phyloP scores from a whole-genome alignment of 2,113 vertebrate species.

The Pituophis catenifer region DNA sequence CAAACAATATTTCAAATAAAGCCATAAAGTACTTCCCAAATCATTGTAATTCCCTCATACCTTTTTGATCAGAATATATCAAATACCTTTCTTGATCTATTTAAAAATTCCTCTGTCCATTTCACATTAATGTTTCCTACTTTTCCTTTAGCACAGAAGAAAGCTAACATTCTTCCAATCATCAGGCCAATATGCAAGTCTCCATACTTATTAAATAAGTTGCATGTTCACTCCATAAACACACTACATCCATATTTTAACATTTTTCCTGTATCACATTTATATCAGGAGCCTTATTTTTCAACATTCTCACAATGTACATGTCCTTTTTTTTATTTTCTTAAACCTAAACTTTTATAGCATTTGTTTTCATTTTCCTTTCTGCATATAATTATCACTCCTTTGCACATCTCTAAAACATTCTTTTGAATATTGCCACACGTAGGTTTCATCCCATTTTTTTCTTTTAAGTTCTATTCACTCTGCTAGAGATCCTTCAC shows the following conservation, averaged over 20 bases:
- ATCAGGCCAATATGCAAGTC: neutral
- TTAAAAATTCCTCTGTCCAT: neutral
- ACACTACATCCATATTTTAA: neutral
- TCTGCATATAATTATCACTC: neutral
- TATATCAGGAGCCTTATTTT: neutral
- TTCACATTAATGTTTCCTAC: neutral
- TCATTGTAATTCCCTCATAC: neutral
- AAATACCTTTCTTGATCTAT: neutral
- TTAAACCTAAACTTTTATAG: neutral
- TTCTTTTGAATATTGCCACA: neutral
- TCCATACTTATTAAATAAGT: neutral
- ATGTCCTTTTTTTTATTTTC: neutral
- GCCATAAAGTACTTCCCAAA: neutral
- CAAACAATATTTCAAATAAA: neutral
- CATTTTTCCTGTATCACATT: neutral
- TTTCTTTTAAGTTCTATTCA: neutral
- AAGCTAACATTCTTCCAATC: neutral
- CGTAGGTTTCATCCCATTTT: neutral
- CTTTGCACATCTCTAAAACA: neutral
- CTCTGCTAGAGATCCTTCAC: neutral
- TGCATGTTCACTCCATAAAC: neutral
- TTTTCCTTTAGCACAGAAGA: neutral
- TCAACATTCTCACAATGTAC: neutral
- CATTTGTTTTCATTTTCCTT: neutral
- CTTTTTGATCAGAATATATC: neutral